Percentiles rank a stretch among this genome's conserved stretches.
Conservation (phyloP, 2,797 vertebrate species). For the Meda fulgida region DNA sequence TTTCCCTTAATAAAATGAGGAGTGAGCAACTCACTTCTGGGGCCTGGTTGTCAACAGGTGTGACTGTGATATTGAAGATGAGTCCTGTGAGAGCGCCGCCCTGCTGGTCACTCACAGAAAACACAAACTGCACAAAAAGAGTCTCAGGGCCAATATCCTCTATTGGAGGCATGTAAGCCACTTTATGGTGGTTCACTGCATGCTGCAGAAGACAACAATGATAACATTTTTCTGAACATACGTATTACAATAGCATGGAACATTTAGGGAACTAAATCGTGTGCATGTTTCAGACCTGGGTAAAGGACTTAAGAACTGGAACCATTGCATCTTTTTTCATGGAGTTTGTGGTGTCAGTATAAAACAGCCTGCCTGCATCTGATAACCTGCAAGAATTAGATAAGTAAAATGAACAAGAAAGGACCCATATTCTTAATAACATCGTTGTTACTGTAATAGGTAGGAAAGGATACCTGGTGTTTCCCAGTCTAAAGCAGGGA, state of each 20-base stretch:
- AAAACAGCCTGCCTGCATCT: constrained; percentile 80
- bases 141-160: constrained; percentile 79
- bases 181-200: constrained; percentile 82
- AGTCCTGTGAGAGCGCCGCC: constrained; percentile 73
- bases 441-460: not conserved
- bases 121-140: constrained; percentile 79
- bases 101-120: constrained; percentile 81
- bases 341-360: constrained; percentile 71
- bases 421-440: not conserved
- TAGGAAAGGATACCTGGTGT: constrained; percentile 64
- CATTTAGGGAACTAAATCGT: not conserved
- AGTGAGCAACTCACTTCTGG: constrained; percentile 71
- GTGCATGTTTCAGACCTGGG: constrained; percentile 74
- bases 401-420: not conserved
- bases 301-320: constrained; percentile 78
- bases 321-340: constrained; percentile 77
- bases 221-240: not conserved
- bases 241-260: not conserved
- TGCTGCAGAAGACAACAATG: constrained; percentile 66
- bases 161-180: constrained; percentile 83
- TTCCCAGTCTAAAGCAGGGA: constrained; percentile 77
- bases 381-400: constrained; percentile 68
- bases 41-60: constrained; percentile 78
- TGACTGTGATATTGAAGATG: constrained; percentile 80
- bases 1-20: not conserved